Evolutionary conservation across 2,888 invertebrate genomes (phyloP).

Genomic region (Tridacna crocea): DNA sequence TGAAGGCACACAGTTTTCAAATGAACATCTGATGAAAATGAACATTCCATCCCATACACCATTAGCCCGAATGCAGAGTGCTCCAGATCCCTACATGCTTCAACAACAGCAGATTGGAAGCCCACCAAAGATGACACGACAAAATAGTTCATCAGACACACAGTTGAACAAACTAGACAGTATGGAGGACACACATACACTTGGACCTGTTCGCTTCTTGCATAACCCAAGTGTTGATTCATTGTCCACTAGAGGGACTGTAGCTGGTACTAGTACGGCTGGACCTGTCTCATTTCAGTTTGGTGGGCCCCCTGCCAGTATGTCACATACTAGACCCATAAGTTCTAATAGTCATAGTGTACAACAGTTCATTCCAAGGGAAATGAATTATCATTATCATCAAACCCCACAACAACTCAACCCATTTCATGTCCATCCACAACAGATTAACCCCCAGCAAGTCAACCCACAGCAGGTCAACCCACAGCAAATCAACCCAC

Average conservation of each 20-base stretch:
- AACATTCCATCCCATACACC: conserved; percentile 17
- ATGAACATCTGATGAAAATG: not conserved
- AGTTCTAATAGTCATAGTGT: not conserved
- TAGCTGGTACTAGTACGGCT: conserved; percentile 38
- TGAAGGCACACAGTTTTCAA: not conserved
- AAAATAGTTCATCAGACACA: conserved; percentile 87
- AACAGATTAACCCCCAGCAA: not conserved
- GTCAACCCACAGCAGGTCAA: too few species aligned
- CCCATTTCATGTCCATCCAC: not conserved
- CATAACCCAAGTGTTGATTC: not conserved
- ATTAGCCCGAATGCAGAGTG: conserved; percentile 67
- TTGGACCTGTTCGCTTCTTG: not conserved
- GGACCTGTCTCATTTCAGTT: conserved; percentile 55
- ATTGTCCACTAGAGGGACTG: conserved; percentile 8
- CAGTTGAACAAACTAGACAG: conserved; percentile 84
- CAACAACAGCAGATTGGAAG: conserved; percentile 25
- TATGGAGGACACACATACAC: not conserved
- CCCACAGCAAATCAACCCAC: too few species aligned
- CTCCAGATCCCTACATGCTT: conserved; percentile 73
- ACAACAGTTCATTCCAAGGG: conserved; percentile 12
- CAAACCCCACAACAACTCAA: conserved; percentile 16
- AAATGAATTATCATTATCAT: conserved; percentile 3
- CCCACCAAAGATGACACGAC: conserved; percentile 85
- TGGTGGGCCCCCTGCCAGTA: conserved; percentile 21
- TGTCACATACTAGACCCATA: conserved; percentile 20